A percentile compares a stretch with the other conserved stretches of the same genome.
Evolutionary conservation across 1,140 invertebrate species (phyloP).

Genomic region (Polypedilum vanderplanki): DNA sequence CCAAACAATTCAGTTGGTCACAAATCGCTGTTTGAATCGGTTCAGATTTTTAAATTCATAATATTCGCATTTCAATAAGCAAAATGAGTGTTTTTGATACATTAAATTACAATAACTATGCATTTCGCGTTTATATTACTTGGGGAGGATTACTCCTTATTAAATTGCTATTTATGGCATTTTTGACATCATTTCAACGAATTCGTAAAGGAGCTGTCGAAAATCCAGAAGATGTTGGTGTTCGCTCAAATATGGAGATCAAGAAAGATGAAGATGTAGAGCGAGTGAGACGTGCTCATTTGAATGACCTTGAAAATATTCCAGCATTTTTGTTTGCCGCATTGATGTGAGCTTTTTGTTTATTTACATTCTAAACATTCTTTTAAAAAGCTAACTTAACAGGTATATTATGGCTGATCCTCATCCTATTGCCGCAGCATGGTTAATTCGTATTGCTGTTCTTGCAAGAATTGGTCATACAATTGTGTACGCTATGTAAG

Average conservation of each 20-base stretch:
- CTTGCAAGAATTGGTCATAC: slow-evolving; percentile 53
- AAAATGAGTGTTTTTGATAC: background rate
- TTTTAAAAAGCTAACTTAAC: too few relatives aligned
- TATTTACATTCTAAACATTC: background rate
- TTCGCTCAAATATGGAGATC: background rate
- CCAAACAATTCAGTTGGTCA: slow-evolving; percentile 49
- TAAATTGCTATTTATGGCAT: background rate
- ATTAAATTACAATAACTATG: background rate
- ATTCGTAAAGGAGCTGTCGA: background rate
- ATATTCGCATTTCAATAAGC: background rate
- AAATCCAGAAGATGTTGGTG: background rate
- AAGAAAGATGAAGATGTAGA: background rate
- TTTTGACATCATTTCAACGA: background rate
- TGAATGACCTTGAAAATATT: slow-evolving; percentile 65
- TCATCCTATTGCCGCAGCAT: slow-evolving; percentile 44
- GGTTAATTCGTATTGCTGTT: slow-evolving; percentile 54
- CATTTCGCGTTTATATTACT: background rate
- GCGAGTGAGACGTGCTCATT: slow-evolving; percentile 49
- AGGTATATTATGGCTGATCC: slow-evolving; percentile 52
- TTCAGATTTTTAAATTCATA: background rate
- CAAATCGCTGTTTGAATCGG: background rate
- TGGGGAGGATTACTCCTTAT: background rate
- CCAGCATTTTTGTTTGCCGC: slow-evolving; percentile 55
- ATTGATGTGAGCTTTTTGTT: slow-evolving; percentile 43
- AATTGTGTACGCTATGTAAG: slow-evolving; percentile 49